Percentiles rank a stretch among this genome's conserved stretches.
Conservation (phyloP, 2,888 invertebrate genomes). For the Entomobrya proxima region DNA sequence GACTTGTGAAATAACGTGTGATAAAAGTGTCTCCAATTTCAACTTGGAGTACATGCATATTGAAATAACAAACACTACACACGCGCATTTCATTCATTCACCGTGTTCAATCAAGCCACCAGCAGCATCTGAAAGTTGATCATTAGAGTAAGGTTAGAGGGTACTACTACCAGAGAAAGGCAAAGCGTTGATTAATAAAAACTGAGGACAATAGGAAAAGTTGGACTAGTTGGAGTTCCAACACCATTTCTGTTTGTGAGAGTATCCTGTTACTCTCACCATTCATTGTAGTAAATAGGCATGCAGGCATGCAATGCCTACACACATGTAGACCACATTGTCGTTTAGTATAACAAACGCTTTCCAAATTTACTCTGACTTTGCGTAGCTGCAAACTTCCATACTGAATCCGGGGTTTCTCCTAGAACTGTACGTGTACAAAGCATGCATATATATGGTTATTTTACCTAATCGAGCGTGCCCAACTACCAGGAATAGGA, state of each 20-base stretch:
- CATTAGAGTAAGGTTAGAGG: background rate
- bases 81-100: background rate
- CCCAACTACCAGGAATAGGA: background rate
- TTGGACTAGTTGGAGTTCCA: background rate
- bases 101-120: no score
- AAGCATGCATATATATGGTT: background rate
- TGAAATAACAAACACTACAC: no score
- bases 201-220: background rate
- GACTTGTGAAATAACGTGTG: no score
- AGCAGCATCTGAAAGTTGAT: background rate
- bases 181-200: slow-evolving; percentile 2
- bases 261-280: no score
- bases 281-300: no score
- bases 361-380: background rate
- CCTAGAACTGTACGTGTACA: background rate
- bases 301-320: no score
- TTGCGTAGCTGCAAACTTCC: background rate
- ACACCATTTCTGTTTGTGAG: slow-evolving; percentile 16
- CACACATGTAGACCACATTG: no score
- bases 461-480: slow-evolving; percentile 6
- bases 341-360: no score
- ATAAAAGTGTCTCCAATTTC: no score
- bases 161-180: background rate
- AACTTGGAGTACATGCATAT: no score
- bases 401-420: background rate